These are phyloP conservation scores for Sinotaia quadrata DNA, from an alignment of 2,888 invertebrate genomes.

Conservation along the genomic window DNA sequence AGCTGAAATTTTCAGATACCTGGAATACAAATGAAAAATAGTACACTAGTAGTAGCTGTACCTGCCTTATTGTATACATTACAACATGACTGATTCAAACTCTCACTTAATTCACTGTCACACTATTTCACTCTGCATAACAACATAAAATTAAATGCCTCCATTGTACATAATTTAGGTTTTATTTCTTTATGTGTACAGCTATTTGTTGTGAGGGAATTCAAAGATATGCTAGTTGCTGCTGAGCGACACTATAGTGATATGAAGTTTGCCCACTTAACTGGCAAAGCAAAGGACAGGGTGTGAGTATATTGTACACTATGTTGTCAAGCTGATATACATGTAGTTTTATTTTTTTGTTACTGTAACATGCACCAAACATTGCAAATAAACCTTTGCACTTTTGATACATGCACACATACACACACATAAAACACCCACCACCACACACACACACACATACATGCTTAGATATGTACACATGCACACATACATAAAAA, in stretches of 20 bases:
- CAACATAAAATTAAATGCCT: too few species aligned
- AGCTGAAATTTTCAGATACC: too few species aligned
- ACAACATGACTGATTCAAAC: neutral
- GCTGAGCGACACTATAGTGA: slow-evolving; percentile 62
- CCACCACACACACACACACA: too few species aligned
- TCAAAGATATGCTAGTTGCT: slow-evolving; percentile 61
- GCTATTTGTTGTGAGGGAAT: slow-evolving; percentile 57
- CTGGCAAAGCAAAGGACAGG: slow-evolving; percentile 61
- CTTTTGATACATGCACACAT: neutral
- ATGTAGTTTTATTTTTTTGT: neutral
- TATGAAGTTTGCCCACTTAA: slow-evolving; percentile 61
- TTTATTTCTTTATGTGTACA: slow-evolving; percentile 32
- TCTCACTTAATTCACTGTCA: neutral
- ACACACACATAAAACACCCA: neutral
- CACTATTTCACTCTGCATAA: neutral
- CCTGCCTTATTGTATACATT: neutral
- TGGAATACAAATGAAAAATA: too few species aligned
- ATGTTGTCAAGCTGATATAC: neutral
- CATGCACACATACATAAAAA: too few species aligned
- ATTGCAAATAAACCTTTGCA: too few species aligned
- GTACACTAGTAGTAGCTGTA: too few species aligned
- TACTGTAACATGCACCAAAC: neutral
- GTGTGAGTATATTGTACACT: slow-evolving; percentile 52
- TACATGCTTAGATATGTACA: too few species aligned
- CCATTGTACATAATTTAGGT: neutral